Percentiles rank a stretch among this genome's conserved stretches.
phyloP scores from a whole-genome alignment of 2,888 invertebrate species.

The Volucella bombylans region DNA sequence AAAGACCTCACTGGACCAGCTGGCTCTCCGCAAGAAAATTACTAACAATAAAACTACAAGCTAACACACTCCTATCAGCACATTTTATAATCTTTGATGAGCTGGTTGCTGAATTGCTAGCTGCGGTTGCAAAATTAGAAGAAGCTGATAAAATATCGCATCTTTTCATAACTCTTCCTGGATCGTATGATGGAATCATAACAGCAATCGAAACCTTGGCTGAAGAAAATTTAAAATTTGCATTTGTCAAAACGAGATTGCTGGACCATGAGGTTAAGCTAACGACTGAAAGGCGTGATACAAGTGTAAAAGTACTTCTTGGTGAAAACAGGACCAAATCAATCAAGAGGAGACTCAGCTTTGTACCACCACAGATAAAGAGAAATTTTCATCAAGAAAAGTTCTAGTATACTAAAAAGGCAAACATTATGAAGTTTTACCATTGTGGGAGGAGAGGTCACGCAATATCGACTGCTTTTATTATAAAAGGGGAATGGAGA shows the following conservation, averaged over 20 bases:
- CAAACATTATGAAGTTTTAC: conserved; percentile 72
- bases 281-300: conserved; percentile 69
- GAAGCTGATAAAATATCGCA: too few species aligned
- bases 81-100: too few species aligned
- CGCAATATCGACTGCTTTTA: conserved; percentile 75
- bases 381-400: neutral
- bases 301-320: conserved; percentile 76
- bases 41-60: neutral
- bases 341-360: neutral
- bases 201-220: too few species aligned
- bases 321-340: conserved; percentile 32
- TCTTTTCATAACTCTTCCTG: too few species aligned
- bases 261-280: neutral
- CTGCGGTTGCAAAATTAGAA: too few species aligned
- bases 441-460: conserved; percentile 78
- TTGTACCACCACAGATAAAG: neutral
- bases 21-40: neutral
- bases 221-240: too few species aligned
- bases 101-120: too few species aligned
- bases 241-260: too few species aligned
- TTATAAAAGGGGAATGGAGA: conserved; percentile 32
- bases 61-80: neutral
- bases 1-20: too few species aligned
- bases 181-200: too few species aligned
- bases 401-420: too few species aligned